These are phyloP conservation scores for Chanos chanos DNA, from an alignment of 2,797 vertebrate species.

Conservation along the genomic window DNA sequence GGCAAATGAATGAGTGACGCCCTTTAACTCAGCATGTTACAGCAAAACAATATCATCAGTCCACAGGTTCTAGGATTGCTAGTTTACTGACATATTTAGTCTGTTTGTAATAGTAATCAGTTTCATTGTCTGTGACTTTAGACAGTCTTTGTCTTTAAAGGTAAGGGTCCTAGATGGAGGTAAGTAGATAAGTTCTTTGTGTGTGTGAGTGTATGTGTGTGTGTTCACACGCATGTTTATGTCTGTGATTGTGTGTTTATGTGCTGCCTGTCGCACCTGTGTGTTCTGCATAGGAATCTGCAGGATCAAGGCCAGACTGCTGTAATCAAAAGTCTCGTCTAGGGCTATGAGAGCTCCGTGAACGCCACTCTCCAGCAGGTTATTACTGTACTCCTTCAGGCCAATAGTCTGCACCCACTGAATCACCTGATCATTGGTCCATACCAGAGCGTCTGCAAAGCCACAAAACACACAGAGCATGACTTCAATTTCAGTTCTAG, in stretches of 20 bases:
- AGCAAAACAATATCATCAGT: too few species aligned
- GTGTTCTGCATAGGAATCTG: constrained; percentile 98
- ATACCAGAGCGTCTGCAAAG: constrained; percentile 71
- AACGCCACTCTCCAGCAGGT: constrained; percentile 87
- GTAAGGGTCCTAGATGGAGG: too few species aligned
- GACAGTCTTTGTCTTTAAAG: too few species aligned
- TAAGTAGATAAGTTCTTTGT: too few species aligned
- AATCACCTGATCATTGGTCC: constrained; percentile 77
- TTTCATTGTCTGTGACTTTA: too few species aligned
- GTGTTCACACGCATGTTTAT: background rate
- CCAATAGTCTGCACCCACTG: constrained; percentile 92
- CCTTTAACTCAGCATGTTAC: too few species aligned
- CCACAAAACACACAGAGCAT: too few species aligned
- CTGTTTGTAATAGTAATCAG: too few species aligned
- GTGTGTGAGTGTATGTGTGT: background rate
- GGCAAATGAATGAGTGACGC: background rate
- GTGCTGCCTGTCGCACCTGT: constrained; percentile 73
- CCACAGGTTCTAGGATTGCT: too few species aligned
- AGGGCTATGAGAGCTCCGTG: constrained; percentile 87
- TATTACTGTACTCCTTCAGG: constrained; percentile 86
- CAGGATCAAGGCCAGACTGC: constrained; percentile 88
- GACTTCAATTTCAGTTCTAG: too few species aligned
- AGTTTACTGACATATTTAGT: too few species aligned
- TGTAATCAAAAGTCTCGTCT: constrained; percentile 93
- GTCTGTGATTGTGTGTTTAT: background rate